Base-by-base conservation (phyloP, 2,888 invertebrate genomes). In the Brassicogethes aeneus region DNA sequence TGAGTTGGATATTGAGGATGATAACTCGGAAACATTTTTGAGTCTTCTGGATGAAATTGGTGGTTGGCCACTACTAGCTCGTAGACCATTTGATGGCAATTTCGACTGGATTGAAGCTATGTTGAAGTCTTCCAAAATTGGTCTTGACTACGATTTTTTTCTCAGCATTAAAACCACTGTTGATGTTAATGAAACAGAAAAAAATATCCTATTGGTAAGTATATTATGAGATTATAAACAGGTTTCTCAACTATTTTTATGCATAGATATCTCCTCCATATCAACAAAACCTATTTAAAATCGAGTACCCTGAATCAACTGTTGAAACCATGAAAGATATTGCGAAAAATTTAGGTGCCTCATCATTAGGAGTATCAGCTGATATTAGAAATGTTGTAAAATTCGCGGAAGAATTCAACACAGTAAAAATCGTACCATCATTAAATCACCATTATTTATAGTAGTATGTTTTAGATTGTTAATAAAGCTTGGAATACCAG, bases 51-150 rank as follows among this genome's bases (percentile, higher is more conserved):
- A 54, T 16, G 47, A 56, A 16, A 40, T 58, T 3, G 56, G 56
- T 2, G 62, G 61, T 16, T 62, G 62, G 64, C 64, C 64, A 1
- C 41, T 60, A 2, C 37, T 57, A 3, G 54, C 56, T 17, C 48
- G 45, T 14, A 37, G 48, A 3, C 39, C 39, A 34, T 61, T 60
- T 54, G 39, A 49, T 23, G 39, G 37, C 3, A 40, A 50, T 14
- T 61, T 59, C 39, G 39, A 56, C 33, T 63, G 62, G 62, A 42
- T 43, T 1, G 46, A 52, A 14, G 44, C 52, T 7, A 56, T 57
- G 48, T 16, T 55, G 1, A 51, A 50, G 37, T 48, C 60, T 1
- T 49, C 56, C 36, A 46, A 49, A 40, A 16, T 48, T 8, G 64
- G 62, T 7, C 43, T 60, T 12, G 43, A 40, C 2, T 48, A 44